Base-by-base conservation (phyloP, 2,797 vertebrate genomes). In the Megaceryle alcyon region DNA sequence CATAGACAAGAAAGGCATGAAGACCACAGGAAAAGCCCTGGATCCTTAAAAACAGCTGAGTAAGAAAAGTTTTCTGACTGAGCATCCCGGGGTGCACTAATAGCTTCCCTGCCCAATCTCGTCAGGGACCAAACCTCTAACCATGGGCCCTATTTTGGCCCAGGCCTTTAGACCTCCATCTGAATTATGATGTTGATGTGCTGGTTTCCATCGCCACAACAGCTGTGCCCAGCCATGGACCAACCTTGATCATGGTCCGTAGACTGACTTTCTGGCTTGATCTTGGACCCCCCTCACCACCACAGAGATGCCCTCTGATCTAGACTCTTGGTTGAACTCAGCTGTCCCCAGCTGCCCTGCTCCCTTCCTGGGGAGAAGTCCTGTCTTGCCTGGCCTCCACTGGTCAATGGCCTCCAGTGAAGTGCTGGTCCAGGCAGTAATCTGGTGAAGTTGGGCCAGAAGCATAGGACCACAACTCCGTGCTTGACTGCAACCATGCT, bases 311-410 rank as follows among this genome's bases (percentile, higher is more conserved):
- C 14, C 20, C 3, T 0, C 22, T 57, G 85, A 79, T 22, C 28
- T 20, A 39, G 48, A 43, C 20, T n/a, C 25, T 33, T 48, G 33
- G 54, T 48, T 72, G 54, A 61, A 25, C 4, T 31, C 41, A 61
- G 54, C 41, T 53, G 31, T 12, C 14, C 23, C 7, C 48, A 49
- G 53, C 31, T 86, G 33, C 37, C 65, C 69, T 66, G 39, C 41
- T 83, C 31, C 56, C 60, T 86, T 20, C 35, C 53, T 59, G 35
- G 48, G 16, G 5, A 31, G 31, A 54, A 23, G 26, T 31, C 28
- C 41, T 65, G 69, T 41, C 59, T 51, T 4, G 10, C 33, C 37
- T 0, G 0, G 17, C 6, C 23, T 35, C 35, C 35, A 35, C 41
- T 41, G 41, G 41, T 41, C 41, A 41, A 14, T 41, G 2, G 15